These are phyloP conservation scores for Nipponia nippon DNA, from an alignment of 2,113 vertebrate species.

Conservation along the genomic window DNA sequence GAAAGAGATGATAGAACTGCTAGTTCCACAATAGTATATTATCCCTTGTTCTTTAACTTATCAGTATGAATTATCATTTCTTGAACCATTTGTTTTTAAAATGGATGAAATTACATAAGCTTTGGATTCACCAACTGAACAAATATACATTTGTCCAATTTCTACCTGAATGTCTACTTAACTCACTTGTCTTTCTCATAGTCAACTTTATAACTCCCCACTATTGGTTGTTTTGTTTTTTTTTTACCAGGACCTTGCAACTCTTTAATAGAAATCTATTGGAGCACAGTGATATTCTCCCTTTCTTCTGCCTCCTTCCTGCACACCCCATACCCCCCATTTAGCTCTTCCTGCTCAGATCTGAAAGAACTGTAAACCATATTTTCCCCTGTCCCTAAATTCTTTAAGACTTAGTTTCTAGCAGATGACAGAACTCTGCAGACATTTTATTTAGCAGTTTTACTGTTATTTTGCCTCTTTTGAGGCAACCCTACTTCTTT, in stretches of 20 bases:
- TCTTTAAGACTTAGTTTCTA: not conserved
- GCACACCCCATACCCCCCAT: fast-evolving
- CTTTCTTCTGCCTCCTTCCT: not conserved
- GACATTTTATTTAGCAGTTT: not conserved
- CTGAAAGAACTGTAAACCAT: not conserved
- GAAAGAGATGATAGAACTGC: not conserved
- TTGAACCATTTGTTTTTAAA: not conserved
- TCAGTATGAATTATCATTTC: not conserved
- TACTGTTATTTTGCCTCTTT: not conserved
- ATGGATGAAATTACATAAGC: not conserved
- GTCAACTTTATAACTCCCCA: not conserved
- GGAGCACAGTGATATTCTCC: not conserved
- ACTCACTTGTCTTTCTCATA: not conserved
- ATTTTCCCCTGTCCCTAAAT: not conserved
- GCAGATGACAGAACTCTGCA: not conserved
- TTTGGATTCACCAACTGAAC: not conserved
- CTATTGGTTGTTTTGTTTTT: not conserved
- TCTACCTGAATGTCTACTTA: not conserved
- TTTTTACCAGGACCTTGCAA: not conserved
- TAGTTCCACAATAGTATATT: not conserved
- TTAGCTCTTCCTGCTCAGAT: not conserved
- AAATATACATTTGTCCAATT: not conserved
- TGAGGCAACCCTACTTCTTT: not conserved
- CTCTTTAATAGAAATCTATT: not conserved
- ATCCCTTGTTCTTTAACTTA: not conserved